Conservation (phyloP, 2,888 invertebrate species). For the Phytoseiulus persimilis region DNA sequence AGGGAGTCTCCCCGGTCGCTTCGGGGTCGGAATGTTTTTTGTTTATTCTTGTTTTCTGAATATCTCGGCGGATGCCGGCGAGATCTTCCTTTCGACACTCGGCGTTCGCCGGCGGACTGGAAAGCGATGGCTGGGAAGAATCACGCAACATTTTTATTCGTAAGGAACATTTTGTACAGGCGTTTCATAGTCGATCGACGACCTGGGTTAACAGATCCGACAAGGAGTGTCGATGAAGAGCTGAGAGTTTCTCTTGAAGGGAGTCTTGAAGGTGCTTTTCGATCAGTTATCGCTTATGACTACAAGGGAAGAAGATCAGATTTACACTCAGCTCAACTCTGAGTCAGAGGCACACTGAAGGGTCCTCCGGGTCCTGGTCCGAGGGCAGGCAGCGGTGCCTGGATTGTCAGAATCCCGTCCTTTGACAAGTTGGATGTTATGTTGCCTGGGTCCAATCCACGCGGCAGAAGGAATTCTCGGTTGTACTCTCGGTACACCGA, state of each 20-base stretch:
- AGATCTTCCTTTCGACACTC: too few species aligned
- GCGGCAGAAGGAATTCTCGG: slow-evolving; percentile 88
- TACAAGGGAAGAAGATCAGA: not conserved
- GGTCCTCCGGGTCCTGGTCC: slow-evolving; percentile 62
- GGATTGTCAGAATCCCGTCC: slow-evolving; percentile 91
- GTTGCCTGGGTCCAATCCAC: slow-evolving; percentile 89
- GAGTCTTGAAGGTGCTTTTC: not conserved
- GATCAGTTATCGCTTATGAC: not conserved
- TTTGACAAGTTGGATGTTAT: slow-evolving; percentile 92
- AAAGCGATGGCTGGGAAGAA: too few species aligned
- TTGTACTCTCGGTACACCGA: slow-evolving; percentile 97
- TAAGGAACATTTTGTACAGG: too few species aligned
- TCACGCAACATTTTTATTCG: too few species aligned
- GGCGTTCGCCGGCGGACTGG: too few species aligned
- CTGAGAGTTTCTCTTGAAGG: not conserved
- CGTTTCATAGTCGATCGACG: too few species aligned
- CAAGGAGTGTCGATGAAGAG: too few species aligned
- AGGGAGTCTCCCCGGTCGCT: too few species aligned
- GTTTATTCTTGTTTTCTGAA: too few species aligned
- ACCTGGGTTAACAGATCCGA: too few species aligned
- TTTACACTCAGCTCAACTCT: not conserved
- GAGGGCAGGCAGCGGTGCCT: slow-evolving; percentile 85
- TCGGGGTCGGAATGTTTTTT: too few species aligned
- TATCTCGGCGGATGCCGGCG: too few species aligned
- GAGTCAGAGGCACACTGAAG: slow-evolving; percentile 57